Evolutionary conservation across 1,140 invertebrate genomes (phyloP).

Genomic region (Venturia canescens): DNA sequence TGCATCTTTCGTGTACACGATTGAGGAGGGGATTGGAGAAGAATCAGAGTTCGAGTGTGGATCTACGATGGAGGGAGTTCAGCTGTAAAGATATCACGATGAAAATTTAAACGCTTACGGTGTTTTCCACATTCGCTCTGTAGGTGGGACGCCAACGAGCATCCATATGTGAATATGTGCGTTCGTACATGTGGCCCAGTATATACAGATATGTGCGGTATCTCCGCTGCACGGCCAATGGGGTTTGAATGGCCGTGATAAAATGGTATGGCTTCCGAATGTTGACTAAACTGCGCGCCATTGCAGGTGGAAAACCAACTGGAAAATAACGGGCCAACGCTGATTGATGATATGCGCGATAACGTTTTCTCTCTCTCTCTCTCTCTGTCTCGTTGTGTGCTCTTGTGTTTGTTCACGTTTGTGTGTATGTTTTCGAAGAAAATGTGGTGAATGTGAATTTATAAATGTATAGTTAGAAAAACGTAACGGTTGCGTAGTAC

Average conservation of each 20-base stretch:
- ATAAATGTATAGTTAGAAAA: conserved; percentile 18
- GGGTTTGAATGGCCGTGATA: conserved; percentile 77
- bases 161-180: conserved; percentile 54
- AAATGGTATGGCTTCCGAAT: conserved; percentile 77
- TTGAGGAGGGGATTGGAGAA: not conserved
- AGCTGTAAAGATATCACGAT: conserved; percentile 32
- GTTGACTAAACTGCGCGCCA: conserved; percentile 76
- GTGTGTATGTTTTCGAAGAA: conserved; percentile 47
- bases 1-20: not conserved
- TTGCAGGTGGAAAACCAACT: conserved; percentile 76
- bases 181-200: conserved; percentile 66
- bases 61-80: conserved; percentile 1
- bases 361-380: conserved; percentile 9
- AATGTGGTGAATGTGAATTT: conserved; percentile 45
- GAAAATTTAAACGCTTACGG: conserved; percentile 38
- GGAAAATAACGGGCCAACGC: conserved; percentile 72
- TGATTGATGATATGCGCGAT: conserved; percentile 62
- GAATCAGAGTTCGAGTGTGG: conserved; percentile 18
- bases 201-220: conserved; percentile 73
- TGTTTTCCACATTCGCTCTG: conserved; percentile 60
- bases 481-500: not conserved
- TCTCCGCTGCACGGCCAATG: conserved; percentile 76
- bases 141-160: conserved; percentile 64
- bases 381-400: not conserved
- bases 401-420: not conserved